Evolutionary conservation across 92 coral and sea anemone species (phyloP), one percentile per base, ranked within the genome.

Genomic region (Epizoanthus ramosus): DNA sequence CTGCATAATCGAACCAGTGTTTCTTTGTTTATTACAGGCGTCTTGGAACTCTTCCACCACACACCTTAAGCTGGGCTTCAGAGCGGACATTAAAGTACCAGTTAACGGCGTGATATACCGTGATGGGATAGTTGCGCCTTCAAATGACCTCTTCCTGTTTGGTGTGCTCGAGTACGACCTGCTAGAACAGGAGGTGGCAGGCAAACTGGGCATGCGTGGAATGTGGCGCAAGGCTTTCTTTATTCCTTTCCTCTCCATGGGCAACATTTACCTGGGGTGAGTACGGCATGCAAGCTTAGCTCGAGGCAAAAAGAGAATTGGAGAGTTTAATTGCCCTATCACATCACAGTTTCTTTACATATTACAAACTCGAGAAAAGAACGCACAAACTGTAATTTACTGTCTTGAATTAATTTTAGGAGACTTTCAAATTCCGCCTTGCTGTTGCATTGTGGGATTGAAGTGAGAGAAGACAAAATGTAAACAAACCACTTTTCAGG

Each of bases 141-240:
- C 93, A 14, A 92, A 92, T 24, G 98, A 92, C 23, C 87, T 96
- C 54, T 89, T 90, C 71, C 83, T 97, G 63, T 90, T 93, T 2
- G 99, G 99, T 28, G 88, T 81, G 45, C 65, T 97, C 39, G 98
- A 94, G 65, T 97, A 90, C 71, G 98, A 97, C 56, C 76, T 90
- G 23, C 68, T 13, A 18, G 53, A 92, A 65, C 89, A 85, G 7
- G 66, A 23, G 9, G 94, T 97, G 39, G 83, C 89, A 7, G 99
- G 99, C 16, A 86, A 91, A 58, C 87, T 97, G 63, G 94, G 93
- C 76, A 91, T 97, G 93, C 85, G 92, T 6, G 99, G 98, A 35
- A 87, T 97, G 89, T 94, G 97, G 98, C 86, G 98, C 65, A 89
- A 83, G 73, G 99, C 98, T 9, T 97, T 83, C 79, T 89, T 76